Percentiles rank a stretch among this genome's conserved stretches.
Conservation (phyloP, 2,888 invertebrate species). For the Gastracanthus pulcherrimus region DNA sequence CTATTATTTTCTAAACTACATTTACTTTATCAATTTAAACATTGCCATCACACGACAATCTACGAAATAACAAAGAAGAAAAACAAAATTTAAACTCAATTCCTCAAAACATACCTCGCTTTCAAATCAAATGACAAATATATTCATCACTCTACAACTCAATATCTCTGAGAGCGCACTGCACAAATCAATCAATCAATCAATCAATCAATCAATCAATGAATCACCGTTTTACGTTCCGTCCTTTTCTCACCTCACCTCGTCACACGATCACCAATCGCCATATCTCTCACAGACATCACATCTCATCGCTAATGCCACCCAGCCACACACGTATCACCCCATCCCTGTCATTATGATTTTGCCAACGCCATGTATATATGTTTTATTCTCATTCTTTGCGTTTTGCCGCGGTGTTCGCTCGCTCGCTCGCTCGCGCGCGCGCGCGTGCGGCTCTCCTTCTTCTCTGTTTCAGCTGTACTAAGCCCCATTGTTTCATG, state of each 20-base stretch:
- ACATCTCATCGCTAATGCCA: neutral
- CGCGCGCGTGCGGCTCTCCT: too few species aligned
- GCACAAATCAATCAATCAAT: too few species aligned
- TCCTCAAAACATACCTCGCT: too few species aligned
- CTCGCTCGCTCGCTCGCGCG: too few species aligned
- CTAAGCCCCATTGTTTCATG: constrained; percentile 78
- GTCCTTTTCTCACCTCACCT: constrained; percentile 10
- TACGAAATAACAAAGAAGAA: neutral
- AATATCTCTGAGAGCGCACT: too few species aligned
- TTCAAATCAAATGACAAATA: too few species aligned
- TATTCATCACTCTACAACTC: neutral
- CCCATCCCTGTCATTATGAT: constrained; percentile 48
- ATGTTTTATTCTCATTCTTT: constrained; percentile 73
- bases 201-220: neutral
- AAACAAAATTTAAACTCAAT: neutral
- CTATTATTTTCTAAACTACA: neutral
- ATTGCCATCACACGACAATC: neutral
- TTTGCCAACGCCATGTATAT: constrained; percentile 63
- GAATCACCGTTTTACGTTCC: constrained; percentile 1
- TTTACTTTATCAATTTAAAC: neutral
- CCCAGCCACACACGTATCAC: too few species aligned
- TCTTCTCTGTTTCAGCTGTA: constrained; percentile 77
- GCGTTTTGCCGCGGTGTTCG: constrained; percentile 61
- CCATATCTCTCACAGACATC: neutral
- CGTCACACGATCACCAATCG: neutral